Conservation (phyloP, 2,113 vertebrate species). For the Nesogale talazaci region DNA sequence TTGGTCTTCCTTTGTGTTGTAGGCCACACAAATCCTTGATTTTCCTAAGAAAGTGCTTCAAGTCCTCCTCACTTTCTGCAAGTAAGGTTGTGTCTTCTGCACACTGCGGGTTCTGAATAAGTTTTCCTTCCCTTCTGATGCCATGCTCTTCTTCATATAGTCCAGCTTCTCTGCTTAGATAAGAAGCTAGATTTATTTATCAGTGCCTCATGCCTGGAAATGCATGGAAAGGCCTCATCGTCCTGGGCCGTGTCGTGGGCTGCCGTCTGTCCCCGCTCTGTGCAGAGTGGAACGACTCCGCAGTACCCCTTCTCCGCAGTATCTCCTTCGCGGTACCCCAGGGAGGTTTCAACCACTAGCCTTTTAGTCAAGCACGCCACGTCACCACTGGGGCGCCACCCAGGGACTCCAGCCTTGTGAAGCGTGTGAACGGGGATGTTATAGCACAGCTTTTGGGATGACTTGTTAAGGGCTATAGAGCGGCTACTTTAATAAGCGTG, state of each 20-base stretch:
- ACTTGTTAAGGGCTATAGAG: background rate
- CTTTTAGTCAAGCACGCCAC: background rate
- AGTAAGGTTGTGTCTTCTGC: too few relatives aligned
- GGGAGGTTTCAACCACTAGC: background rate
- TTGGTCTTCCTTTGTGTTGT: too few relatives aligned
- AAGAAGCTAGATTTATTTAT: background rate
- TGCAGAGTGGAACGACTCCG: background rate
- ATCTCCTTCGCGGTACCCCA: background rate
- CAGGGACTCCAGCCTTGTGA: background rate
- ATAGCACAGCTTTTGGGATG: background rate
- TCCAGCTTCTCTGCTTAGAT: too few relatives aligned
- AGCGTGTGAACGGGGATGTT: too few relatives aligned
- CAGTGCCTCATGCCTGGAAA: background rate
- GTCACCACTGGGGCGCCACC: background rate
- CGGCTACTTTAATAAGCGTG: background rate
- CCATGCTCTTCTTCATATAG: too few relatives aligned
- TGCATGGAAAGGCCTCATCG: background rate
- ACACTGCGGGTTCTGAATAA: too few relatives aligned
- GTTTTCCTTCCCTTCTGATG: too few relatives aligned
- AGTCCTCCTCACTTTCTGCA: too few relatives aligned
- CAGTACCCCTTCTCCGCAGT: too few relatives aligned
- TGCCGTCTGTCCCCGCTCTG: too few relatives aligned
- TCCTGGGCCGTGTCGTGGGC: background rate
- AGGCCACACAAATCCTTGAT: too few relatives aligned
- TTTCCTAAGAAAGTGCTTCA: too few relatives aligned